Evolutionary conservation across 2,797 vertebrate genomes (phyloP).

Genomic region (Echeneis naucrates): DNA sequence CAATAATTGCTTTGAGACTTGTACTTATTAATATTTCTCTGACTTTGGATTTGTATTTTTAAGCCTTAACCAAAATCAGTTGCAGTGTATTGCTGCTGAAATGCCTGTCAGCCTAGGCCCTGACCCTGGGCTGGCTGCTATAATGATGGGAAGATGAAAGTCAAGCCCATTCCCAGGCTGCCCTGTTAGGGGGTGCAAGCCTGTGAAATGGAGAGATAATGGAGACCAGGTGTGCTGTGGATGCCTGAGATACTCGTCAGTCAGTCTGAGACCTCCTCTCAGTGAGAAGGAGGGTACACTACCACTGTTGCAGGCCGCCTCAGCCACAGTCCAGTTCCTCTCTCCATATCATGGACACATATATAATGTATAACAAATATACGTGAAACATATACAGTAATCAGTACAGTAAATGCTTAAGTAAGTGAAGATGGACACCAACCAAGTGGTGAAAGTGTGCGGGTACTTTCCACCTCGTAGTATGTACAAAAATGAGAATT

Average conservation of each 20-base stretch:
- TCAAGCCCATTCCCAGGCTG: slow-evolving; percentile 88
- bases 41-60: slow-evolving; percentile 72
- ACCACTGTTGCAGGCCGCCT: slow-evolving; percentile 49
- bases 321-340: slow-evolving; percentile 28
- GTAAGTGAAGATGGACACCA: slow-evolving; percentile 18
- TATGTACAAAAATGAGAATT: slow-evolving; percentile 20
- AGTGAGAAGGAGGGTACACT: slow-evolving; percentile 75
- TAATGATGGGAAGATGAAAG: slow-evolving; percentile 91
- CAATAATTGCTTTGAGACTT: slow-evolving; percentile 84
- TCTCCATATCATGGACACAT: slow-evolving; percentile 2
- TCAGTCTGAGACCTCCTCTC: slow-evolving; percentile 83
- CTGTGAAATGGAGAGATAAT: slow-evolving; percentile 91
- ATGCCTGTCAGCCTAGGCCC: slow-evolving; percentile 86
- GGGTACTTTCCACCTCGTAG: background rate
- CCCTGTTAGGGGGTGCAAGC: slow-evolving; percentile 85
- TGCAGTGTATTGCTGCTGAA: slow-evolving; percentile 83
- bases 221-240: slow-evolving; percentile 88
- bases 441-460: slow-evolving; percentile 12
- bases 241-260: slow-evolving; percentile 83
- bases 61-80: slow-evolving; percentile 85
- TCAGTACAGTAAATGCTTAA: slow-evolving; percentile 1
- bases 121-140: slow-evolving; percentile 87
- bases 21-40: slow-evolving; percentile 83
- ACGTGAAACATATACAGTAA: slow-evolving; percentile 5
- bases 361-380: slow-evolving; percentile 1